These are phyloP conservation scores for Menura novaehollandiae DNA, from an alignment of 2,113 vertebrate genomes.

Conservation along the genomic window DNA sequence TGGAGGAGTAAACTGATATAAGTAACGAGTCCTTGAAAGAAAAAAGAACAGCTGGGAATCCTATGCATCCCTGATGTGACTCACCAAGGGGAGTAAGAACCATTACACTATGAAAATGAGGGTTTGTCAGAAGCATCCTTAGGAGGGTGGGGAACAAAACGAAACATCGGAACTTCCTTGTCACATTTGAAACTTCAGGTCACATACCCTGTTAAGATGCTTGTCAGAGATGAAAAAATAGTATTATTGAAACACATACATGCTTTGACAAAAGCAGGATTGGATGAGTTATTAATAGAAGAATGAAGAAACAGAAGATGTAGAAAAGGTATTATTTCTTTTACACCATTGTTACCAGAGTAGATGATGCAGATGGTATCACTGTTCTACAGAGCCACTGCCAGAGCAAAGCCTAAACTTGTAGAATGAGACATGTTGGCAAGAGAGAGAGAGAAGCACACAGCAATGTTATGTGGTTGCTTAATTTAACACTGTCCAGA, in stretches of 20 bases:
- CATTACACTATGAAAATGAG: not conserved
- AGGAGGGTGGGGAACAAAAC: not conserved
- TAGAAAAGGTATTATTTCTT: not conserved
- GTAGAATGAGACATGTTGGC: fast-evolving
- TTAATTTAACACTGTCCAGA: not conserved
- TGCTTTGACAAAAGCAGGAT: not conserved
- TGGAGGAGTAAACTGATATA: not conserved
- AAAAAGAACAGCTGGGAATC: not conserved
- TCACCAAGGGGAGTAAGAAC: not conserved
- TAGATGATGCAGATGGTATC: not conserved
- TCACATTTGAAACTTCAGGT: not conserved
- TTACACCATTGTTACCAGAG: not conserved
- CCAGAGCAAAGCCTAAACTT: not conserved
- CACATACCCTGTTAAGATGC: not conserved
- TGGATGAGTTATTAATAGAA: not conserved
- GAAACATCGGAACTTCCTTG: not conserved
- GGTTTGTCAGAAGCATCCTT: not conserved
- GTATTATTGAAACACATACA: not conserved
- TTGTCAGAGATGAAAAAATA: not conserved
- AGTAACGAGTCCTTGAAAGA: not conserved
- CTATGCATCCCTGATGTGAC: not conserved
- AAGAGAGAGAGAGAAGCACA: not conserved
- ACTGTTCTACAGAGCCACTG: not conserved
- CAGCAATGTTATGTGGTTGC: fast-evolving
- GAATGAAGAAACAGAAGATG: not conserved